Conservation (phyloP, 2,113 vertebrate genomes). For the Sarotherodon lohbergeri region DNA sequence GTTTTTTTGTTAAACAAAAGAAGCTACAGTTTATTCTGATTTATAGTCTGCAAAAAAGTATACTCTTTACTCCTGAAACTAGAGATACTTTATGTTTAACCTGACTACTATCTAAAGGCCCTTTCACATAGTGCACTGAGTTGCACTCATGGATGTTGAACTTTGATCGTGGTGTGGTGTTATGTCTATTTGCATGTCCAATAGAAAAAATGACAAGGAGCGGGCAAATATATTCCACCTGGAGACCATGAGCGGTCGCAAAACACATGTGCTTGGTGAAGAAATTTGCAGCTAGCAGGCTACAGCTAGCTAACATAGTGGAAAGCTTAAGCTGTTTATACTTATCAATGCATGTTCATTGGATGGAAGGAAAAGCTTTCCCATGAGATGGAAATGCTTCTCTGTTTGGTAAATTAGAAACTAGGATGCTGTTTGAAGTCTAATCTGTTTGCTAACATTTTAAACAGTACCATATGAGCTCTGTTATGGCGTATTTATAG, state of each 20-base stretch:
- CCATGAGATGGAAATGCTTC: not conserved
- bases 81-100: not conserved
- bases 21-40: not conserved
- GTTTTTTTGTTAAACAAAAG: not conserved
- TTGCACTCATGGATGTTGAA: not conserved
- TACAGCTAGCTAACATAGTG: not conserved
- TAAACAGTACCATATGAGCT: not conserved
- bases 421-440: not conserved
- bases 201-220: not conserved
- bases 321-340: not conserved
- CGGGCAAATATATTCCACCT: not conserved
- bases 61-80: not conserved
- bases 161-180: not conserved
- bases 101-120: not conserved
- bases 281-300: not conserved
- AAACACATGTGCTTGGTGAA: not conserved
- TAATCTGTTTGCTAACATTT: not conserved
- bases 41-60: not conserved
- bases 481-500: not conserved
- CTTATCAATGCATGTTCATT: not conserved
- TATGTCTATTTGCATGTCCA: not conserved
- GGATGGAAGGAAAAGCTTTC: not conserved
- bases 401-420: not conserved
- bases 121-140: not conserved
- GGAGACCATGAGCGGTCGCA: not conserved